Evolutionary conservation across 2,113 vertebrate genomes (phyloP).

Genomic region (Pipra filicauda): DNA sequence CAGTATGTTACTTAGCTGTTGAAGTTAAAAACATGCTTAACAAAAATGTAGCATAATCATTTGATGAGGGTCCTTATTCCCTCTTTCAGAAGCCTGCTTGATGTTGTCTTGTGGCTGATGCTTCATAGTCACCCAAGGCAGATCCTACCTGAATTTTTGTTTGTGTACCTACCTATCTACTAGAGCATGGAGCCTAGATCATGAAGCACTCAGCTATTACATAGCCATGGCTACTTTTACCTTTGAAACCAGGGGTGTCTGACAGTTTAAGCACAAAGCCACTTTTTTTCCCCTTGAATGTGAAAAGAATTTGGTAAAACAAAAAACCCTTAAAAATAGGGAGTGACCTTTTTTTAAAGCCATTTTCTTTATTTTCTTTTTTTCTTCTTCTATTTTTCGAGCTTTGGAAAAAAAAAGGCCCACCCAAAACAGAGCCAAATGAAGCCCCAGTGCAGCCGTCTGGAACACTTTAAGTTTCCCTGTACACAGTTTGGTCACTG

Average conservation of each 20-base stretch:
- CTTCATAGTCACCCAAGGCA: not conserved
- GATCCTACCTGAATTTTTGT: not conserved
- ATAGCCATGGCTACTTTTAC: not conserved
- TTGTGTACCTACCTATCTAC: not conserved
- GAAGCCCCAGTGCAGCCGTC: not conserved
- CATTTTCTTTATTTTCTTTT: not conserved
- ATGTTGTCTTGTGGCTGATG: not conserved
- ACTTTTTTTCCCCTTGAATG: not conserved
- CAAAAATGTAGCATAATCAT: not conserved
- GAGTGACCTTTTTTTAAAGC: not conserved
- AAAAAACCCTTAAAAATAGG: not conserved
- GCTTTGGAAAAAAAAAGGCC: not conserved
- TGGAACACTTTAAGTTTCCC: not conserved
- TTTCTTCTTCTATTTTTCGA: not conserved
- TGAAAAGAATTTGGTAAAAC: not conserved
- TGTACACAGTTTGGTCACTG: rapidly evolving
- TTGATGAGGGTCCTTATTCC: not conserved
- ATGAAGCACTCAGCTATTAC: not conserved
- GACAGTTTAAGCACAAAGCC: not conserved
- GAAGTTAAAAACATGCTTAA: not conserved
- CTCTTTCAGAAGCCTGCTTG: rapidly evolving
- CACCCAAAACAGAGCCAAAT: not conserved
- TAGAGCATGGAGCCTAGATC: not conserved
- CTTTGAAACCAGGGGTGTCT: not conserved
- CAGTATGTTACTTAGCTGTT: not conserved